phyloP scores from a whole-genome alignment of 92 coral and sea anemone genomes.

The Blastomussa wellsi region DNA sequence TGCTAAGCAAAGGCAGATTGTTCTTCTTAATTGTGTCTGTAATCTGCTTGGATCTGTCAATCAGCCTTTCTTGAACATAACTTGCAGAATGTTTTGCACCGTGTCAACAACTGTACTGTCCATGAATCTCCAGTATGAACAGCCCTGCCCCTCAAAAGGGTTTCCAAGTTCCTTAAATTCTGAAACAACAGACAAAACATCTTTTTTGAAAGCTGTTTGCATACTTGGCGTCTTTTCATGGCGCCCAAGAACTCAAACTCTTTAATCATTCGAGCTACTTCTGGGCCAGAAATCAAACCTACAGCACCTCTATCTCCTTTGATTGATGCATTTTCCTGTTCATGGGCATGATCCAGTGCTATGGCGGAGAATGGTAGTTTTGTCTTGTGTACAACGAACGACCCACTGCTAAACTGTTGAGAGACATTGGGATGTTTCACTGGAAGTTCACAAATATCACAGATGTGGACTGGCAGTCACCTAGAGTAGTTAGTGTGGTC shows the following conservation, averaged over 20 bases:
- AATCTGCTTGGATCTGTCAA: slow-evolving; percentile 21
- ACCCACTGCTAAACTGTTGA: slow-evolving; percentile 12
- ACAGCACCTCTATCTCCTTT: slow-evolving; percentile 45
- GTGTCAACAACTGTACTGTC: slow-evolving; percentile 18
- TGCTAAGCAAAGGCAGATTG: slow-evolving; percentile 31
- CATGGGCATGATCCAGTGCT: slow-evolving; percentile 42
- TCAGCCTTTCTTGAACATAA: slow-evolving; percentile 27
- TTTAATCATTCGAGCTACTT: slow-evolving; percentile 5
- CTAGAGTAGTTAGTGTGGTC: slow-evolving; percentile 45
- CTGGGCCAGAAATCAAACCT: slow-evolving; percentile 40
- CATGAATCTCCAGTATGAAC: slow-evolving; percentile 37
- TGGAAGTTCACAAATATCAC: slow-evolving; percentile 50
- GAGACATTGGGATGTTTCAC: neutral
- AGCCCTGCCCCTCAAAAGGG: slow-evolving; percentile 48
- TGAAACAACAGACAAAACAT: slow-evolving; percentile 19
- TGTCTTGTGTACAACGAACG: slow-evolving; percentile 44
- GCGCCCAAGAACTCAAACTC: slow-evolving; percentile 18
- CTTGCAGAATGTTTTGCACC: neutral
- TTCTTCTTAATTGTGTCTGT: slow-evolving; percentile 36
- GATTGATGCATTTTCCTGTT: slow-evolving; percentile 24
- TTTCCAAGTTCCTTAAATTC: slow-evolving; percentile 26
- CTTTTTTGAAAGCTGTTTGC: slow-evolving; percentile 21
- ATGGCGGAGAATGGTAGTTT: slow-evolving; percentile 30
- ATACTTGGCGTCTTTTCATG: slow-evolving; percentile 23
- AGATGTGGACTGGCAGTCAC: slow-evolving; percentile 48